Evolutionary conservation across 2,113 vertebrate genomes (phyloP), one percentile per base, ranked within the genome.

Genomic region (Tyrannus savana): DNA sequence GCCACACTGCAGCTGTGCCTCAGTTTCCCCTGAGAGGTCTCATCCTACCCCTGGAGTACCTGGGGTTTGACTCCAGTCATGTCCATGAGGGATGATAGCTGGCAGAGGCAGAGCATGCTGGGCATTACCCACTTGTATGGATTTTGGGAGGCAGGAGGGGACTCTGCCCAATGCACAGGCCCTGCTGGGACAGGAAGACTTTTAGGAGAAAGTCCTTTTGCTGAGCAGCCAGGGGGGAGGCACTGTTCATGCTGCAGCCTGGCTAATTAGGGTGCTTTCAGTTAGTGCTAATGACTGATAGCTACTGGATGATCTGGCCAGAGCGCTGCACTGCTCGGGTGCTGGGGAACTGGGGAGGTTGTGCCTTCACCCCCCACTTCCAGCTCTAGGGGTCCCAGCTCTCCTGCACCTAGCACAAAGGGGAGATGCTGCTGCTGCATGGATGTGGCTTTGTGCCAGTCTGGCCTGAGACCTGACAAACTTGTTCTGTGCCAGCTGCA

Each of bases 251-350:
- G 1, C 37, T 92, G 63, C 78, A 88, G 85, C 31, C 75, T 86
- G 67, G 75, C 63, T 93, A 80, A 86, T 97, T 86, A 80, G 19
- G 17, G 53, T 53, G 66, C 58, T 68, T 59, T 83, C 55, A 90
- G 6, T 90, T 90, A 87, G 41, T 30, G n/a, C n/a, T 95, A 69
- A 94, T 90, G 84, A 84, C 35, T 10, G 10, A 69, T 71, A 90
- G 49, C 35, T 64, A 55, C 42, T 74, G 55, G 4, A 62, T 59
- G 59, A 23, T 80, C 53, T 88, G 50, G 2, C 50, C 52, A 42
- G 35, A 27, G 23, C 4, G 0, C 41, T 39, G 50, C 42, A 35
- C 62, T 73, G 44, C 22, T 58, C 13, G 16, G 13, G 13, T n/a
- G 27, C 76, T 80, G 41, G 44, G 18, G 30, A 59, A 25, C 22